Evolutionary conservation across 2,888 invertebrate species (phyloP).

Genomic region (Eupeodes luniger): DNA sequence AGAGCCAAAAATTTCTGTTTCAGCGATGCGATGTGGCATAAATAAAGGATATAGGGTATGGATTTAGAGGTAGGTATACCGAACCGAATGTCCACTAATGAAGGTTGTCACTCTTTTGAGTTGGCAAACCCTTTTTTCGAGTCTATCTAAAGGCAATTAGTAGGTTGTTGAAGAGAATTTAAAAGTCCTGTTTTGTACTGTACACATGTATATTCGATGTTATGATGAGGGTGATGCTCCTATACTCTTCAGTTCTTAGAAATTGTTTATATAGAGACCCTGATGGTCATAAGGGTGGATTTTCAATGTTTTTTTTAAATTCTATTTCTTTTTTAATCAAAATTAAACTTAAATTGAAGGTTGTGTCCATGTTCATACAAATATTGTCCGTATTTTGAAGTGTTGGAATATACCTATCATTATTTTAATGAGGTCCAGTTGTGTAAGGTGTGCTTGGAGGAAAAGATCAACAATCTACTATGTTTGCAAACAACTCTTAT

Average conservation of each 20-base stretch:
- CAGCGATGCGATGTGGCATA: background rate
- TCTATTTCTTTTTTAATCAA: background rate
- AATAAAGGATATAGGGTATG: background rate
- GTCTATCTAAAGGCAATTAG: slow-evolving; percentile 62
- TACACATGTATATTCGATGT: background rate
- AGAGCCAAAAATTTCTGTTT: slow-evolving; percentile 42
- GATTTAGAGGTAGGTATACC: too few species aligned
- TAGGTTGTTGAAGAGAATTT: slow-evolving; percentile 34
- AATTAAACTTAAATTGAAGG: background rate
- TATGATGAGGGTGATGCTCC: slow-evolving; percentile 20
- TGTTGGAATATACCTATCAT: background rate
- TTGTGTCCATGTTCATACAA: background rate
- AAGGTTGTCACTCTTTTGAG: slow-evolving; percentile 57
- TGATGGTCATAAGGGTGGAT: background rate
- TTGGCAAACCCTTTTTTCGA: slow-evolving; percentile 28
- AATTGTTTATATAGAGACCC: slow-evolving; percentile 21
- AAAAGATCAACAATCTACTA: background rate
- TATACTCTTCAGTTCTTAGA: background rate
- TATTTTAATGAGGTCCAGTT: slow-evolving; percentile 1
- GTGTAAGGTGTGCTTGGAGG: background rate
- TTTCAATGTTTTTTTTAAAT: background rate
- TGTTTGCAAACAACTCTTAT: background rate
- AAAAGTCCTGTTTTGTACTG: slow-evolving; percentile 17
- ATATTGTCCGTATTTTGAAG: background rate
- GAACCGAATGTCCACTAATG: slow-evolving; percentile 43